Evolutionary conservation across 2,797 vertebrate species (phyloP).

Genomic region (Ptychadena robeensis): DNA sequence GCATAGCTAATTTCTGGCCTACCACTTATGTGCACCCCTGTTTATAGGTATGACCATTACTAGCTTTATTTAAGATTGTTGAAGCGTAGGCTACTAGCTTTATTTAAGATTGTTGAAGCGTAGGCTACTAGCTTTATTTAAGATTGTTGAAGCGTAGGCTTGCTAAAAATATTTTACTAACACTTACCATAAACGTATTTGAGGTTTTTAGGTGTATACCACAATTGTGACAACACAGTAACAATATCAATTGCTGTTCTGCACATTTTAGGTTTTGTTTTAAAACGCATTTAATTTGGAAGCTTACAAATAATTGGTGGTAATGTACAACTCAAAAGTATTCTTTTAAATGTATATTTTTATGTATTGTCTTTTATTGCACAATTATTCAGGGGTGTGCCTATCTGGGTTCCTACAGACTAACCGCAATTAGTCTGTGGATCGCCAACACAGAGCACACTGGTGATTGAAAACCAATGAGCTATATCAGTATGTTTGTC

Average conservation of each 20-base stretch:
- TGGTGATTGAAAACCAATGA: not conserved
- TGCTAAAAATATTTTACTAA: too few species aligned
- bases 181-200: too few species aligned
- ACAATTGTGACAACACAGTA: not conserved
- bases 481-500: constrained; percentile 9
- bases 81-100: too few species aligned
- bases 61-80: too few species aligned
- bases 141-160: not conserved
- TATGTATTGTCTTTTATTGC: not conserved
- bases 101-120: too few species aligned
- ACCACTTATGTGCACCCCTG: too few species aligned
- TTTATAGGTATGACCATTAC: too few species aligned
- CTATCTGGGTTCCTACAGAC: not conserved
- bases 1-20: too few species aligned
- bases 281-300: not conserved
- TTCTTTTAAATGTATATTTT: not conserved
- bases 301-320: not conserved
- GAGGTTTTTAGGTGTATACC: not conserved
- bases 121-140: too few species aligned
- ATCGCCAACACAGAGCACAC: not conserved
- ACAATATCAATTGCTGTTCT: not conserved
- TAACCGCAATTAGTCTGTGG: not conserved
- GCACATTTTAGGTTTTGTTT: too few species aligned
- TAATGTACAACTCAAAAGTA: too few species aligned
- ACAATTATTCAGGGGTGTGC: not conserved